Evolutionary conservation across 1,140 invertebrate genomes (phyloP), one percentile per base, ranked within the genome.

Genomic region (Drosophila parabipectinata): DNA sequence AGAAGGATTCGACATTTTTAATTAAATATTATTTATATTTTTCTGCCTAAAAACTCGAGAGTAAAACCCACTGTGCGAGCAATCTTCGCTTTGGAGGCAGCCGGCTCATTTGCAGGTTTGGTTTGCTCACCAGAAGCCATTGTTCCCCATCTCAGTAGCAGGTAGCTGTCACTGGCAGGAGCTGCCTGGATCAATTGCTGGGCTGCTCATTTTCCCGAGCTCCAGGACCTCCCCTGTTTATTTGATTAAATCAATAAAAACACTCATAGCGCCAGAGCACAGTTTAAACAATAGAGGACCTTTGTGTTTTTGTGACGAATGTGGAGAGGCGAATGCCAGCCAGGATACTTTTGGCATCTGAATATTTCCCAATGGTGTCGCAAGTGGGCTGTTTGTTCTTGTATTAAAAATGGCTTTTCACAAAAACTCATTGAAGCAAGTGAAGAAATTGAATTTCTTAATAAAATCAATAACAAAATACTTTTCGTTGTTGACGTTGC

Each of bases 221-320:
- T n/a, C 41, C 14, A 41, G 24, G 56, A 21, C 28, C 12, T 0
- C 52, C 34, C 15, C 39, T 69, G 48, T 78, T 71, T 50, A 57
- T 68, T 87, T 87, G 73, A 87, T 81, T 87, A 71, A 69, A 71
- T 71, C 73, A 78, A 88, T 87, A 82, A 82, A 74, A 77, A 50
- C 57, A 64, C 62, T 74, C 63, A 48, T 75, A 62, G 64, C 59
- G 44, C 44, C 6, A 10, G 18, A 24, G 8, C 47, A 60, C 66
- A 60, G 48, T 61, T 72, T 63, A 63, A 75, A 72, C 79, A 74
- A 69, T 47, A 10, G 50, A 26, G 50, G 41, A 48, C 68, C 62
- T 39, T 48, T 56, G 64, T 76, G 59, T 75, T 75, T 87, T 37
- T 37, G 34, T 37, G 78, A 87, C 74, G 77, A 82, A 82, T 85